Percentiles rank a stretch among this genome's conserved stretches.
Conservation (phyloP, 1,140 invertebrate species). For the Copidosoma floridanum region DNA sequence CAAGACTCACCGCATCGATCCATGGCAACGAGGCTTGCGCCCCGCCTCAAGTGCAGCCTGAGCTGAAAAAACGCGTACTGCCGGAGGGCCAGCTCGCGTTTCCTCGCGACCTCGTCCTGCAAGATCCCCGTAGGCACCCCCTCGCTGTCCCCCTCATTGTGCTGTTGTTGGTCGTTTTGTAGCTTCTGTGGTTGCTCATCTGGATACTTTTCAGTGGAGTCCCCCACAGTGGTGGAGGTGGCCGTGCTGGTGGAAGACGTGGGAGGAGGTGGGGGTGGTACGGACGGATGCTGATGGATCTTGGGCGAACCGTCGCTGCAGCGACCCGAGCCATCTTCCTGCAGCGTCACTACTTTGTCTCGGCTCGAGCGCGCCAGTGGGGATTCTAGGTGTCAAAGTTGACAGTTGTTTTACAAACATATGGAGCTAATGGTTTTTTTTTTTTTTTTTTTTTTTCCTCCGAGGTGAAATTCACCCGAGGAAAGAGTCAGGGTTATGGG, state of each 20-base stretch:
- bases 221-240: neutral
- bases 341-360: conserved; percentile 30
- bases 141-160: neutral
- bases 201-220: no score
- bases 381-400: conserved; percentile 39
- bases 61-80: conserved; percentile 90
- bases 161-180: no score
- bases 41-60: conserved; percentile 81
- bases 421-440: no score
- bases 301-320: conserved; percentile 37
- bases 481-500: conserved; percentile 41
- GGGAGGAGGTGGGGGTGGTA: no score
- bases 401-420: no score
- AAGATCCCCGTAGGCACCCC: conserved; percentile 17
- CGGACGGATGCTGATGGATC: no score
- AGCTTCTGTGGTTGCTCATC: no score
- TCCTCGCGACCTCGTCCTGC: conserved; percentile 62
- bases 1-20: conserved; percentile 90
- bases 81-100: conserved; percentile 69
- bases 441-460: no score
- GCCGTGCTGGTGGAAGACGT: neutral
- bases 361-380: conserved; percentile 36
- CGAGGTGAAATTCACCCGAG: no score
- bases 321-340: conserved; percentile 40
- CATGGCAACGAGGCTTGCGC: conserved; percentile 86